phyloP scores from a whole-genome alignment of 2,797 vertebrate species.

The Holocentrus rufus region DNA sequence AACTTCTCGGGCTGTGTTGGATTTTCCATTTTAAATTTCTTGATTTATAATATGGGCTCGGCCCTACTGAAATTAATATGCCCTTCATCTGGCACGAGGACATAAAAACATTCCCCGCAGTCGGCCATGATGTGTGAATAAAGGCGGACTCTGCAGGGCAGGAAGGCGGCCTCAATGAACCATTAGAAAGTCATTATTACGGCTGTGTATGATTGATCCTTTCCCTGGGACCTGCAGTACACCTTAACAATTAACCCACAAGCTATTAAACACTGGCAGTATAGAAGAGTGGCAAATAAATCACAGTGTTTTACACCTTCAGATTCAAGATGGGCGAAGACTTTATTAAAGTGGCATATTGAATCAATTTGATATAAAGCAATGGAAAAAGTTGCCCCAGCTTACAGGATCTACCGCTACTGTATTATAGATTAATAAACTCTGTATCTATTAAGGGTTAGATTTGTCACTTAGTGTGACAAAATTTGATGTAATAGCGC shows the following conservation, averaged over 20 bases:
- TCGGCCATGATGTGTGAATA: slow-evolving; percentile 70
- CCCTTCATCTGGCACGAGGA: slow-evolving; percentile 68
- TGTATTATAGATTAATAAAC: not conserved
- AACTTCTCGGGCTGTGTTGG: slow-evolving; percentile 49
- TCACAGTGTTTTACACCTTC: slow-evolving; percentile 81
- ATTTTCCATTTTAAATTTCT: slow-evolving; percentile 52
- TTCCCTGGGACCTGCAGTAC: slow-evolving; percentile 76
- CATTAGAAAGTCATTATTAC: slow-evolving; percentile 88
- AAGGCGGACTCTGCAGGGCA: slow-evolving; percentile 66
- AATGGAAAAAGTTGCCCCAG: not conserved
- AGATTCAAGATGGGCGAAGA: slow-evolving; percentile 62
- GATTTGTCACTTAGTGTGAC: not conserved
- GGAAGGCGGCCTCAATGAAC: slow-evolving; percentile 69
- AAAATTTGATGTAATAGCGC: not conserved
- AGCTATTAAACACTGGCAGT: slow-evolving; percentile 83
- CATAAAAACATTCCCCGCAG: slow-evolving; percentile 59
- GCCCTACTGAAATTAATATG: slow-evolving; percentile 64
- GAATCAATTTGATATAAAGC: slow-evolving; percentile 75
- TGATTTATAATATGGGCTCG: slow-evolving; percentile 64
- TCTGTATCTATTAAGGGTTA: not conserved
- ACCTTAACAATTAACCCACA: slow-evolving; percentile 86
- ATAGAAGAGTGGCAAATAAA: slow-evolving; percentile 78
- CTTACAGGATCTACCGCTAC: slow-evolving; percentile 7
- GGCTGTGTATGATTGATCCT: slow-evolving; percentile 83
- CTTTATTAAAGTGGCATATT: slow-evolving; percentile 78